phyloP scores from a whole-genome alignment of 2,888 invertebrate genomes.

The Ptychoptera contaminata region DNA sequence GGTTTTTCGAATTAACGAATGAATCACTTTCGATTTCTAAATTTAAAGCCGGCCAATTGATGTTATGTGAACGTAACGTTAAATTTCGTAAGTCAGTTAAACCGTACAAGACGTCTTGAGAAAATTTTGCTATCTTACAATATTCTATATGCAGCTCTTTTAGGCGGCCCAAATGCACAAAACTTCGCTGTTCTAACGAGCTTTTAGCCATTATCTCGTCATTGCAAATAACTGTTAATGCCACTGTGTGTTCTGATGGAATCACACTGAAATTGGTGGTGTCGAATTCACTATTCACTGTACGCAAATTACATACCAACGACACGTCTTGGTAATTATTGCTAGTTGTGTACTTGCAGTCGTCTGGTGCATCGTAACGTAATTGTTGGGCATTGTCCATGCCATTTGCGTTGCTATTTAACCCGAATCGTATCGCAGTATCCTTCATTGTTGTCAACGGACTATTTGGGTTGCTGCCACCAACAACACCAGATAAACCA shows the following conservation, averaged over 20 bases:
- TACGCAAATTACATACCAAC: conserved; percentile 61
- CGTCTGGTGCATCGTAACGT: conserved; percentile 67
- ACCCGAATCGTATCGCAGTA: no score
- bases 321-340: conserved; percentile 47
- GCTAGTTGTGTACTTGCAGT: conserved; percentile 37
- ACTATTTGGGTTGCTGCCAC: no score
- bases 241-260: conserved; percentile 67
- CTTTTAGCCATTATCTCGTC: conserved; percentile 66
- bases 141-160: conserved; percentile 68
- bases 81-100: conserved; percentile 68
- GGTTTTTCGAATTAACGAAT: conserved; percentile 57
- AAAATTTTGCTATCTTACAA: conserved; percentile 75
- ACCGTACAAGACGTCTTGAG: conserved; percentile 61
- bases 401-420: no score
- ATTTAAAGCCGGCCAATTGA: conserved; percentile 69
- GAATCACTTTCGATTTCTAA: conserved; percentile 67
- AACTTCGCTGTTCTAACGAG: conserved; percentile 58
- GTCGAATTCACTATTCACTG: conserved; percentile 76
- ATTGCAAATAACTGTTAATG: conserved; percentile 61
- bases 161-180: conserved; percentile 63
- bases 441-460: no score
- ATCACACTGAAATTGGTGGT: conserved; percentile 79
- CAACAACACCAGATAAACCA: no score
- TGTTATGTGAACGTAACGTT: conserved; percentile 70
- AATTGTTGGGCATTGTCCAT: no score